phyloP scores from a whole-genome alignment of 2,888 invertebrate genomes.

The Tigriopus californicus region DNA sequence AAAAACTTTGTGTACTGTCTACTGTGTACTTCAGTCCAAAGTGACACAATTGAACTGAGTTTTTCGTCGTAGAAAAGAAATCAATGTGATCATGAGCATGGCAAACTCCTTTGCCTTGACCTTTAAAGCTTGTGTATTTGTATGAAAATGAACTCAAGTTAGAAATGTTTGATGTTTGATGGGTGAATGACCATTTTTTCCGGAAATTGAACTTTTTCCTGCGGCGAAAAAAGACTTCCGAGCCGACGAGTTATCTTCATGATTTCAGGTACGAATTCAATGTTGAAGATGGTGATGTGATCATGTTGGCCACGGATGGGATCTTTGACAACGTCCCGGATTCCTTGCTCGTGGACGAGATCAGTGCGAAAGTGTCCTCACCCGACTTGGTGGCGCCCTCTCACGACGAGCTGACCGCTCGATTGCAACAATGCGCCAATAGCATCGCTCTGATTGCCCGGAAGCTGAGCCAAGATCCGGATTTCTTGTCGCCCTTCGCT shows the following conservation, averaged over 20 bases:
- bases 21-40: too few species aligned
- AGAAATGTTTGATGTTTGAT: too few species aligned
- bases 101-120: too few species aligned
- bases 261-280: constrained; percentile 10
- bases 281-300: constrained; percentile 14
- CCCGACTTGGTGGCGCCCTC: constrained; percentile 15
- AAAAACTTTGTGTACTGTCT: too few species aligned
- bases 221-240: too few species aligned
- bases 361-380: constrained; percentile 36
- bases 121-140: too few species aligned
- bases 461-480: constrained; percentile 77
- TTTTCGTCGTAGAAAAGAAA: too few species aligned
- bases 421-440: constrained; percentile 67
- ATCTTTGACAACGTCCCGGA: constrained; percentile 96
- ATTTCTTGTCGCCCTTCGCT: constrained; percentile 88
- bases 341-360: constrained; percentile 63
- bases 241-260: constrained; percentile 6
- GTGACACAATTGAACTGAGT: too few species aligned
- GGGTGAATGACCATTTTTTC: too few species aligned
- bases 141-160: too few species aligned
- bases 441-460: constrained; percentile 88
- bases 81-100: too few species aligned
- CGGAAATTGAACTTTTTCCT: too few species aligned
- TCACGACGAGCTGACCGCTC: not conserved
- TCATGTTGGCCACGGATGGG: constrained; percentile 65